phyloP scores from a whole-genome alignment of 2,113 vertebrate genomes.

The Sylvietta virens region DNA sequence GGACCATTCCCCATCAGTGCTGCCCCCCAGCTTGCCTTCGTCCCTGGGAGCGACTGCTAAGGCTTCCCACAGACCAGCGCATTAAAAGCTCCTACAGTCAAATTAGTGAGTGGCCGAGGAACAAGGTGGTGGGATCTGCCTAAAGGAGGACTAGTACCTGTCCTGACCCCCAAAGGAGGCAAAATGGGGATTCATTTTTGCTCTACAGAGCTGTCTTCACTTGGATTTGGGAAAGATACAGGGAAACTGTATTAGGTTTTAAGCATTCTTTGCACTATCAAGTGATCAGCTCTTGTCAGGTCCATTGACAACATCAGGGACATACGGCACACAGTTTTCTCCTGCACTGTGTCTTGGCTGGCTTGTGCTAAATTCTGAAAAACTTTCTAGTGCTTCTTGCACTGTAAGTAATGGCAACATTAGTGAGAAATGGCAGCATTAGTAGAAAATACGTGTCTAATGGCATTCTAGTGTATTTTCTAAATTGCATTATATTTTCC shows the following conservation, averaged over 20 bases:
- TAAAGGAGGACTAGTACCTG: not conserved
- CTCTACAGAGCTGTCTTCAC: not conserved
- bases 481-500: not conserved
- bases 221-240: not conserved
- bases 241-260: not conserved
- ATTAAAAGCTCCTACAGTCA: not conserved
- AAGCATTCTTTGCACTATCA: not conserved
- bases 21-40: not conserved
- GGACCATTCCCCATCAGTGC: rapidly evolving
- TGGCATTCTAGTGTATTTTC: not conserved
- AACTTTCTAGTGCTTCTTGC: not conserved
- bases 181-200: not conserved
- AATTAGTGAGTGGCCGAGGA: not conserved
- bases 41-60: not conserved
- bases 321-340: not conserved
- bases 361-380: not conserved
- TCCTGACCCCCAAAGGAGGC: not conserved
- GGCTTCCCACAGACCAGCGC: rapidly evolving
- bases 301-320: not conserved
- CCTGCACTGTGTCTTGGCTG: not conserved
- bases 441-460: not conserved
- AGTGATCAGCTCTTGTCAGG: not conserved
- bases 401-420: not conserved
- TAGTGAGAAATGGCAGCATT: not conserved
- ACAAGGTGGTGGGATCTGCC: not conserved